Evolutionary conservation across 92 coral and sea anemone species (phyloP), one percentile per base, ranked within the genome.

Genomic region (Hydrozoanthus gracilis): DNA sequence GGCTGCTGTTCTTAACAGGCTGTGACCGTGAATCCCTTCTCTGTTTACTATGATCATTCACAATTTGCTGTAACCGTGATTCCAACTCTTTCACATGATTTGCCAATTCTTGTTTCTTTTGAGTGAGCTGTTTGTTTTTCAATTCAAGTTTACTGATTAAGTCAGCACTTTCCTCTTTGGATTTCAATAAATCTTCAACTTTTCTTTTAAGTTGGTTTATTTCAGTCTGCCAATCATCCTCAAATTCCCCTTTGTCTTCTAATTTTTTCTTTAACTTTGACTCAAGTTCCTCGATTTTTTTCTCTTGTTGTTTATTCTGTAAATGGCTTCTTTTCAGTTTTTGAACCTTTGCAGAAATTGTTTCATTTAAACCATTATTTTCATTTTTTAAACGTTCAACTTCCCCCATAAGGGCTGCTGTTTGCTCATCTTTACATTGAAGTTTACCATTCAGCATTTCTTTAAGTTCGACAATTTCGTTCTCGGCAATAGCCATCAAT

Each of bases 81-180:
- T 92, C 91, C 69, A 96, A 89, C 44, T 96, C 94, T 44, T 88
- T 88, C 51, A 92, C 94, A 27, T 91, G 89, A 71, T 89, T 87
- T 64, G 88, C 92, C 45, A 95, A 86, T 51, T 91, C 93, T 77
- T 76, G 87, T 73, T 87, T 91, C 17, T 92, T 94, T 69, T 88
- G 97, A 8, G 60, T 77, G 35, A 97, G 88, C 71, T 97, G 97
- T 79, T 95, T 97, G 82, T 92, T 97, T 71, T 92, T 95, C 90
- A 86, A 88, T 86, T 95, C 98, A 61, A 93, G 87, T 58, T 91
- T 97, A 39, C 89, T 90, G 67, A 83, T 78, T 82, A 88, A 88
- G 39, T 84, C 92, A 74, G 90, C 91, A 68, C 95, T 95, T 64
- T 93, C 93, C 66, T 86, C 87, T 68, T 92, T 92, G 74, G 91